Evolutionary conservation across 2,888 invertebrate genomes (phyloP).

Genomic region (Mechanitis mazaeus): DNA sequence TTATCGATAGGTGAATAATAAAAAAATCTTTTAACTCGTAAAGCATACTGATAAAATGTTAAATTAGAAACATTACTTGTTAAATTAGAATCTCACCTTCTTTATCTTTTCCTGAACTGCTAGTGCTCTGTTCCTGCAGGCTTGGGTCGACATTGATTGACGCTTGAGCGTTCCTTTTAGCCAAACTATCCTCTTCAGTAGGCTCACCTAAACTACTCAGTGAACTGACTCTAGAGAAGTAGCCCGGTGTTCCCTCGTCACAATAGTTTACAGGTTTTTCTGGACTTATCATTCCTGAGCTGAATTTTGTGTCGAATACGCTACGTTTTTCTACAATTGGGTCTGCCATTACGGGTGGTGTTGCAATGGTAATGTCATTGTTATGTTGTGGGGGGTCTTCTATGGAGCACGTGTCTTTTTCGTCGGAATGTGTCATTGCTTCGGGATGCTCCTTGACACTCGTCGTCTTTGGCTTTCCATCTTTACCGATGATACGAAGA

Average conservation of each 20-base stretch:
- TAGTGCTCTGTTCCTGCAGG: slow-evolving; percentile 49
- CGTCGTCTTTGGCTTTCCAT: slow-evolving; percentile 52
- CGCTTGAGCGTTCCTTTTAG: slow-evolving; percentile 67
- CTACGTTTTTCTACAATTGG: slow-evolving; percentile 50
- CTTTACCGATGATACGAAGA: slow-evolving; percentile 77
- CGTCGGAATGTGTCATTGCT: slow-evolving; percentile 70
- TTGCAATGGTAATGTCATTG: slow-evolving; percentile 60
- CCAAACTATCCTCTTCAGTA: slow-evolving; percentile 62
- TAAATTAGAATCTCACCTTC: slow-evolving; percentile 47
- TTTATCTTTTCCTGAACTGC: slow-evolving; percentile 60
- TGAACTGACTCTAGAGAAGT: slow-evolving; percentile 82
- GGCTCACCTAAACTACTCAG: slow-evolving; percentile 77
- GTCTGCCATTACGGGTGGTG: slow-evolving; percentile 42
- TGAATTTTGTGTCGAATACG: slow-evolving; percentile 71
- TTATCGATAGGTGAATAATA: too few species aligned
- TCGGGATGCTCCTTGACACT: slow-evolving; percentile 63
- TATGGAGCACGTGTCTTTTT: slow-evolving; percentile 69
- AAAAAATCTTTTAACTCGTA: too few species aligned
- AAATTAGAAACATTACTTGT: not conserved
- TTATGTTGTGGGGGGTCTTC: slow-evolving; percentile 67
- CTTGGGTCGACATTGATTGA: slow-evolving; percentile 60
- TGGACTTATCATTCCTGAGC: slow-evolving; percentile 84
- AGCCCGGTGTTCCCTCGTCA: slow-evolving; percentile 91
- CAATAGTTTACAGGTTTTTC: slow-evolving; percentile 90
- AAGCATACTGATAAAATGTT: too few species aligned